phyloP scores from a whole-genome alignment of 2,888 invertebrate genomes.

The Leptinotarsa haldemani region DNA sequence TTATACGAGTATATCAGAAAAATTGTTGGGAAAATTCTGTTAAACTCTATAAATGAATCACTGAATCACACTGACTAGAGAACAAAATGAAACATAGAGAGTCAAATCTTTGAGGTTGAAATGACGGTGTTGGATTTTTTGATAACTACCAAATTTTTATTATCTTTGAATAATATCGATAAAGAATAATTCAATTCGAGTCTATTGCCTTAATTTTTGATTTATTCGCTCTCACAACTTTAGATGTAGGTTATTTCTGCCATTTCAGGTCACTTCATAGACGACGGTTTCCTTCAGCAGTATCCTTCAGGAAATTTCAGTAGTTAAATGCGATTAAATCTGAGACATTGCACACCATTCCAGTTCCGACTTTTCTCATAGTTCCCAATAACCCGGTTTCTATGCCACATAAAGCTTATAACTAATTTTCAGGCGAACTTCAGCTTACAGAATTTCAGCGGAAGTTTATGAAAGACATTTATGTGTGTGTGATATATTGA shows the following conservation, averaged over 20 bases:
- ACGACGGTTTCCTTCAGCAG: constrained; percentile 42
- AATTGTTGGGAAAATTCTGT: no score
- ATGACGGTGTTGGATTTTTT: no score
- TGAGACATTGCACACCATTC: constrained; percentile 43
- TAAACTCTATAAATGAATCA: no score
- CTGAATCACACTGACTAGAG: no score
- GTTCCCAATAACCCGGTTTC: constrained; percentile 35
- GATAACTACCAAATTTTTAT: no score
- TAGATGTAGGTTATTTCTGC: not conserved
- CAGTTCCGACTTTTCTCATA: constrained; percentile 39
- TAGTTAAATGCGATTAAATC: constrained; percentile 48
- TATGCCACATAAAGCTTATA: constrained; percentile 37
- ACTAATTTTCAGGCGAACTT: constrained; percentile 27
- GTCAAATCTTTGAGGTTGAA: no score
- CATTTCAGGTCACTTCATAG: constrained; percentile 35
- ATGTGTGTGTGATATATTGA: constrained; percentile 17
- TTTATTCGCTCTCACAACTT: not conserved
- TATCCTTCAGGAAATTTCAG: constrained; percentile 47
- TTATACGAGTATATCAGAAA: no score
- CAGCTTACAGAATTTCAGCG: constrained; percentile 9
- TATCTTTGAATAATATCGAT: no score
- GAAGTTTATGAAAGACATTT: constrained; percentile 20
- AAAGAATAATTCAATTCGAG: not conserved
- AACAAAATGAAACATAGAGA: no score
- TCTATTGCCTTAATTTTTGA: not conserved